Evolutionary conservation across 2,888 invertebrate species (phyloP).

Genomic region (Mimumesa dahlbomi): DNA sequence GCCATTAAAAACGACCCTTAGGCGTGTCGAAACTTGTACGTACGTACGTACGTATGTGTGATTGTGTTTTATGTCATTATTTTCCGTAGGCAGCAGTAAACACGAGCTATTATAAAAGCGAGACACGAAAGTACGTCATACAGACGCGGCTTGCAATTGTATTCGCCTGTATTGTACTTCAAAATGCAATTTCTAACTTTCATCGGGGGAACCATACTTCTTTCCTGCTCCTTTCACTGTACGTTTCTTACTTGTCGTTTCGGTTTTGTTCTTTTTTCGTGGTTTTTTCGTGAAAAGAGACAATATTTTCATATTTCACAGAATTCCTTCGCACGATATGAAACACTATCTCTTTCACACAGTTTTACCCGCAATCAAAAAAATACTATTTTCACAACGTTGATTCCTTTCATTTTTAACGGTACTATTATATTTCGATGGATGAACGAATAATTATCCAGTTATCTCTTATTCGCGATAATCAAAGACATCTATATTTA

Average conservation of each 20-base stretch:
- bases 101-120: neutral
- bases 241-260: neutral
- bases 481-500: too few species aligned
- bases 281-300: slow-evolving; percentile 9
- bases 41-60: too few species aligned
- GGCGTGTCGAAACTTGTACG: too few species aligned
- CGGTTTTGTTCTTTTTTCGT: too few species aligned
- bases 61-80: too few species aligned
- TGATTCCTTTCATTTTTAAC: neutral
- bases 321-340: neutral
- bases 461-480: too few species aligned
- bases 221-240: neutral
- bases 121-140: neutral
- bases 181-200: slow-evolving; percentile 1
- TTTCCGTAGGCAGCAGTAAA: too few species aligned
- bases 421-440: too few species aligned
- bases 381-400: neutral
- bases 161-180: slow-evolving; percentile 1
- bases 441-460: too few species aligned
- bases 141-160: neutral
- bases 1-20: too few species aligned
- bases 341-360: neutral
- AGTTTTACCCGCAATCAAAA: neutral
- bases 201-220: neutral
- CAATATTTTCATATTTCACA: slow-evolving; percentile 35